A percentile compares a stretch with the other conserved stretches of the same genome.
Evolutionary conservation across 2,113 vertebrate genomes (phyloP).

Genomic region (Phalacrocorax carbo): DNA sequence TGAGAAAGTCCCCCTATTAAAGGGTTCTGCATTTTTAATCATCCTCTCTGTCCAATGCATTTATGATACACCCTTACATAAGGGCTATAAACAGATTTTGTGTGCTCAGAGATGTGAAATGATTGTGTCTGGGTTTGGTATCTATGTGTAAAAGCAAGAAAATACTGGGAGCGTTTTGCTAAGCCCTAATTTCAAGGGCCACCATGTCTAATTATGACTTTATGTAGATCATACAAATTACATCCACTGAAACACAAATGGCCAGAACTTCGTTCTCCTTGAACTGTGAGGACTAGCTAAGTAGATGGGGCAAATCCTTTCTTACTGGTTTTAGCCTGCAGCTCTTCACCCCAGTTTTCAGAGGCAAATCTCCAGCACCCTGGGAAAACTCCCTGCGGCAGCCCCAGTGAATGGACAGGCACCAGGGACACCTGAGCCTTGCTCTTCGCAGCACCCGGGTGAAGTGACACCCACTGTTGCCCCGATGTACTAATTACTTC

Average conservation of each 20-base stretch:
- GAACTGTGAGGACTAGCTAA: too few species aligned
- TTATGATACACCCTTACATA: background rate
- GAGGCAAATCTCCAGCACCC: background rate
- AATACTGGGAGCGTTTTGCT: rapidly evolving
- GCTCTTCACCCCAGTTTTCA: background rate
- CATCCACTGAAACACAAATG: rapidly evolving
- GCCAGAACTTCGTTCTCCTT: background rate
- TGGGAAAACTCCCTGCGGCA: background rate
- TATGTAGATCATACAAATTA: background rate
- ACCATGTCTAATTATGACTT: background rate
- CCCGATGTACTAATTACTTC: background rate
- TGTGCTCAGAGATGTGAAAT: background rate
- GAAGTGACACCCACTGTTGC: background rate
- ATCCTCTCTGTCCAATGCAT: background rate
- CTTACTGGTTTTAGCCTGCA: background rate
- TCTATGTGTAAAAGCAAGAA: background rate
- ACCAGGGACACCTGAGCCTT: background rate
- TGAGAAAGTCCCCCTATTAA: background rate
- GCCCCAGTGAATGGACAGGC: rapidly evolving
- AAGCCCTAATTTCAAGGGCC: background rate
- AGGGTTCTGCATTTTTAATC: background rate
- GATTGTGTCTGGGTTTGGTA: background rate
- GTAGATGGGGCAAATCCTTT: background rate
- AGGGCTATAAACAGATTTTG: background rate
- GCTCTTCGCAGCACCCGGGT: background rate